Evolutionary conservation across 2,113 vertebrate genomes (phyloP).

Genomic region (Atractosteus spatula): DNA sequence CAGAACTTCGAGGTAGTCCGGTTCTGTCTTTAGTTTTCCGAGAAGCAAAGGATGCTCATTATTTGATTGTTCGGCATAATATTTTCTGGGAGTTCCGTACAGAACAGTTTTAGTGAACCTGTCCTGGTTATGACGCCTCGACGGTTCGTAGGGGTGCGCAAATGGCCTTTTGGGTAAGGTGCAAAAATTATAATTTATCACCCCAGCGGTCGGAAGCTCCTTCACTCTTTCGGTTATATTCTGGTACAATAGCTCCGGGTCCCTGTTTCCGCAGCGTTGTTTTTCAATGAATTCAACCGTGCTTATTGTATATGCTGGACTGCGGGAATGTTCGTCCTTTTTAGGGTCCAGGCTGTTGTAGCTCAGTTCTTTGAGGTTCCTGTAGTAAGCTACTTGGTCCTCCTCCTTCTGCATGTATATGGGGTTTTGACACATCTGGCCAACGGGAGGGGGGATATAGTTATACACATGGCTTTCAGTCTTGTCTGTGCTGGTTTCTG

Average conservation of each 20-base stretch:
- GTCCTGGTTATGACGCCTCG: constrained; percentile 85
- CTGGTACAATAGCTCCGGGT: constrained; percentile 90
- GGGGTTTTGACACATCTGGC: constrained; percentile 97
- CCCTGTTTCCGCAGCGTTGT: constrained; percentile 60
- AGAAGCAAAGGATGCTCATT: constrained; percentile 85
- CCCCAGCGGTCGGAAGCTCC: constrained; percentile 78
- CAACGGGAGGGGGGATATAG: constrained; percentile 87
- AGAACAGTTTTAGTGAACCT: constrained; percentile 90
- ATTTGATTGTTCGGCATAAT: constrained; percentile 82
- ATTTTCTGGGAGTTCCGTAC: constrained; percentile 94
- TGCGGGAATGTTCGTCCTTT: constrained; percentile 75
- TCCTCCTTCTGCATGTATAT: constrained; percentile 97
- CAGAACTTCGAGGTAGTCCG: constrained; percentile 99
- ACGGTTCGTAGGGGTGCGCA: constrained; percentile 81
- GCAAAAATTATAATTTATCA: constrained; percentile 93
- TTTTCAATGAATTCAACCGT: constrained; percentile 86
- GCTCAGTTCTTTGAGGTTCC: constrained; percentile 87
- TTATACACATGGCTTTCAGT: constrained; percentile 89
- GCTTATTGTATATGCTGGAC: constrained; percentile 87
- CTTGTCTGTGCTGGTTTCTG: constrained; percentile 75
- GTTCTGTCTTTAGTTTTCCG: constrained; percentile 89
- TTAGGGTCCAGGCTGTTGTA: constrained; percentile 77
- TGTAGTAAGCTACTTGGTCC: constrained; percentile 86
- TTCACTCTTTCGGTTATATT: constrained; percentile 87
- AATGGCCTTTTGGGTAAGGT: constrained; percentile 96